A percentile compares a stretch with the other conserved stretches of the same genome.
These are phyloP conservation scores for Thunnus thynnus DNA, from an alignment of 2,113 vertebrate genomes.

Conservation along the genomic window DNA sequence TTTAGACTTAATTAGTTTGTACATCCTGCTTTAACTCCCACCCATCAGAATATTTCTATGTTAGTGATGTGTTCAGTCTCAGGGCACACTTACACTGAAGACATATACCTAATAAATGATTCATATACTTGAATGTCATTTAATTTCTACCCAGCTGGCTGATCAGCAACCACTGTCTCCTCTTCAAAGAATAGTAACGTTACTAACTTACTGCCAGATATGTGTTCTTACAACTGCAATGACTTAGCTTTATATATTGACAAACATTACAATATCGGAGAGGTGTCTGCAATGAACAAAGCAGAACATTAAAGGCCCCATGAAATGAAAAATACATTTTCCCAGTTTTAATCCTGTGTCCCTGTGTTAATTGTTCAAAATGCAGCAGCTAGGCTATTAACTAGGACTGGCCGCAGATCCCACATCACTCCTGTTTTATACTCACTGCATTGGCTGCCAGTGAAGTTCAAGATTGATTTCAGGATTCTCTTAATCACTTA, in stretches of 20 bases:
- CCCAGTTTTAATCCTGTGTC: too few species aligned
- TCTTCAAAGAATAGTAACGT: not conserved
- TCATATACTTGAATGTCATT: constrained; percentile 1
- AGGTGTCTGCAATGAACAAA: not conserved
- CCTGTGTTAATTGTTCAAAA: too few species aligned
- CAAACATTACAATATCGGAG: not conserved
- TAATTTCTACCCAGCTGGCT: not conserved
- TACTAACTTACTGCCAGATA: not conserved
- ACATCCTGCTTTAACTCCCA: not conserved
- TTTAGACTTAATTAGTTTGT: constrained; percentile 11
- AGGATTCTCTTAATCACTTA: too few species aligned
- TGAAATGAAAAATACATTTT: too few species aligned
- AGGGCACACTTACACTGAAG: not conserved
- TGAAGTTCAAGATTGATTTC: too few species aligned
- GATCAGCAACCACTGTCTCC: not conserved
- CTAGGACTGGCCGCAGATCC: too few species aligned
- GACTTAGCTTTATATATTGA: not conserved
- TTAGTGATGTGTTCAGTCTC: not conserved
- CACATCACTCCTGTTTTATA: too few species aligned
- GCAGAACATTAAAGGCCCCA: not conserved
- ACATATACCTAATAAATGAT: constrained; percentile 13
- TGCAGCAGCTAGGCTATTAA: too few species aligned
- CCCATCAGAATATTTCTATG: not conserved
- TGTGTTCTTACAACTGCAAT: not conserved
- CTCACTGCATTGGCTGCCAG: too few species aligned